phyloP scores from a whole-genome alignment of 2,113 vertebrate genomes.

The Sander lucioperca region DNA sequence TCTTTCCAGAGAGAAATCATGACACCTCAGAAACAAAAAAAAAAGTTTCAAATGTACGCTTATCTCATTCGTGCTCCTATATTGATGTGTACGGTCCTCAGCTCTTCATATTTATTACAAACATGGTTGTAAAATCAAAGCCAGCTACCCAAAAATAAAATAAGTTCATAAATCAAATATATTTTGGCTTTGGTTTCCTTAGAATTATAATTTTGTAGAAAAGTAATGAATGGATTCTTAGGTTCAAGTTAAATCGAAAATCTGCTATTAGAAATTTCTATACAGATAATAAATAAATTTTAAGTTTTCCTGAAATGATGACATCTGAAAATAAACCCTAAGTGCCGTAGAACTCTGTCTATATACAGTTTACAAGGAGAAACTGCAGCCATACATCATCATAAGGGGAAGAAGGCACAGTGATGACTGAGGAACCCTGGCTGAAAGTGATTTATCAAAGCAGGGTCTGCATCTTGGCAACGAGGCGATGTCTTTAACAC shows the following conservation, averaged over 20 bases:
- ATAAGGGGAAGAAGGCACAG: conserved; percentile 67
- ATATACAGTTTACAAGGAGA: conserved; percentile 43
- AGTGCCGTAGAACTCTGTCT: conserved; percentile 35
- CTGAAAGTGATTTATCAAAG: conserved; percentile 37
- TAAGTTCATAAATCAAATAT: conserved; percentile 31
- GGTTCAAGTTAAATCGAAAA: conserved; percentile 18
- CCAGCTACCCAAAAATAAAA: conserved; percentile 25
- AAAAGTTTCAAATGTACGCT: not conserved
- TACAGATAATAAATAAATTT: conserved; percentile 52
- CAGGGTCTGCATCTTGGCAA: conserved; percentile 82
- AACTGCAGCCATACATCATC: conserved; percentile 29
- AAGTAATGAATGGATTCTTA: conserved; percentile 29
- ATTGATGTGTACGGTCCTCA: not conserved
- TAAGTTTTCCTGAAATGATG: conserved; percentile 9
- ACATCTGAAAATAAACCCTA: conserved; percentile 34
- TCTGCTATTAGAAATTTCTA: conserved; percentile 12
- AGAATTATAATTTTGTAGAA: conserved; percentile 19
- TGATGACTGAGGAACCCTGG: conserved; percentile 63
- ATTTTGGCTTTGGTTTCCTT: conserved; percentile 68
- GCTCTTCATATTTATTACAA: conserved; percentile 51
- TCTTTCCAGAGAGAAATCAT: conserved; percentile 49
- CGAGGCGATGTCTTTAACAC: conserved; percentile 50
- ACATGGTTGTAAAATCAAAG: conserved; percentile 51
- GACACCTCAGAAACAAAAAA: conserved; percentile 43
- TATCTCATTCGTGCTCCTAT: conserved; percentile 3